phyloP scores from a whole-genome alignment of 2,113 vertebrate genomes.

The Apeltes quadracus region DNA sequence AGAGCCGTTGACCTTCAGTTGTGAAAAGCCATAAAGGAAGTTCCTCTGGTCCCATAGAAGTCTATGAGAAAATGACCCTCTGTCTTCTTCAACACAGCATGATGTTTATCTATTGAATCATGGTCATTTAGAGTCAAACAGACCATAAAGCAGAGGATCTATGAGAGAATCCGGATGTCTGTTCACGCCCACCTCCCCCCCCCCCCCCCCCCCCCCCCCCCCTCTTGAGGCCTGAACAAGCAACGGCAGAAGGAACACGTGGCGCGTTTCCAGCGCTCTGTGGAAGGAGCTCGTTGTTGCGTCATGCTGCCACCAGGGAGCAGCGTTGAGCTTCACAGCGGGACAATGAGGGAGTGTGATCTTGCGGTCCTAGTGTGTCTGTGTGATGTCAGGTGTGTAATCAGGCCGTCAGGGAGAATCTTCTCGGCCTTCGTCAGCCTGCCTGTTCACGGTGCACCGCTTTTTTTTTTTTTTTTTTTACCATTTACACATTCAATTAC shows the following conservation, averaged over 20 bases:
- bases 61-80: too few relatives aligned
- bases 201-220: background rate
- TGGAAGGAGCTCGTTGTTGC: constrained; percentile 2
- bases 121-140: too few relatives aligned
- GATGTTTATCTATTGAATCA: background rate
- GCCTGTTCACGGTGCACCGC: background rate
- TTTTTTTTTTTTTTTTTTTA: background rate
- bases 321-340: constrained; percentile 44
- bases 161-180: background rate
- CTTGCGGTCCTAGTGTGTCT: background rate
- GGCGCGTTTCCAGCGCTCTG: constrained; percentile 37
- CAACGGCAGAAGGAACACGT: constrained; percentile 27
- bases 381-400: constrained; percentile 2
- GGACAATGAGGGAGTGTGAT: constrained; percentile 6
- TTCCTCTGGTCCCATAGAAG: background rate
- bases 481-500: constrained; percentile 12
- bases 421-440: constrained; percentile 16
- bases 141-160: background rate
- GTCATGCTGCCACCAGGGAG: constrained; percentile 50
- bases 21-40: too few relatives aligned
- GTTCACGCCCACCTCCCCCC: background rate
- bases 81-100: too few relatives aligned
- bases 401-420: background rate
- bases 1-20: too few relatives aligned
- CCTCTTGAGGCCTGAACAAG: constrained; percentile 23